Evolutionary conservation across 2,888 invertebrate genomes (phyloP).

Genomic region (Acholoe squamosa): DNA sequence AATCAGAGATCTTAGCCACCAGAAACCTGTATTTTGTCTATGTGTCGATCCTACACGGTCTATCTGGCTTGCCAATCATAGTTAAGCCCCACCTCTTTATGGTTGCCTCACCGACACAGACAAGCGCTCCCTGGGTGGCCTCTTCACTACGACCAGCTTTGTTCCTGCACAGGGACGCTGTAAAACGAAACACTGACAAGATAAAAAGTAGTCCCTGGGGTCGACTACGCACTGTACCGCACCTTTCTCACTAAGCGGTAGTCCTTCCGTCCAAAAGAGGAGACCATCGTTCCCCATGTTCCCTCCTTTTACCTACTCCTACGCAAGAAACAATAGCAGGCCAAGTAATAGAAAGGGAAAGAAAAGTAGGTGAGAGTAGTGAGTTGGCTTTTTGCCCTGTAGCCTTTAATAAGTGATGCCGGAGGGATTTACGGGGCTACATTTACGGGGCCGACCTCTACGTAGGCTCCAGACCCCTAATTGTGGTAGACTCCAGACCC

Average conservation of each 20-base stretch:
- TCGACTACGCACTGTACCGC: neutral
- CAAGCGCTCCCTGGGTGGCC: neutral
- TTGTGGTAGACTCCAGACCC: constrained; percentile 27
- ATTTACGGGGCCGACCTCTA: constrained; percentile 1
- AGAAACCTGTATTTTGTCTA: neutral
- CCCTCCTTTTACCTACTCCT: too few relatives aligned
- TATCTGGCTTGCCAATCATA: constrained; percentile 14
- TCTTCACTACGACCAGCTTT: constrained; percentile 26
- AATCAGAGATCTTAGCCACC: neutral
- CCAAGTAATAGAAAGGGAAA: neutral
- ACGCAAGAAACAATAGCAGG: neutral
- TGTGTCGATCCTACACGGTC: neutral
- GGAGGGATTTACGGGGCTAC: constrained; percentile 52
- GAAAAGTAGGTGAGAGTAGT: neutral
- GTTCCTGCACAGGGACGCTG: constrained; percentile 6
- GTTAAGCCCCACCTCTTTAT: neutral
- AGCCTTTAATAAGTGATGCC: constrained; percentile 19
- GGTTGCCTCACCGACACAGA: neutral
- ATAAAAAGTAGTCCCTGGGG: constrained; percentile 46
- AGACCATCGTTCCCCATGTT: neutral
- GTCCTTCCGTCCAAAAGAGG: constrained; percentile 36
- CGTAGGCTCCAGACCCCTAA: neutral
- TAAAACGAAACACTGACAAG: neutral
- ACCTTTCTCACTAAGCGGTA: constrained; percentile 4
- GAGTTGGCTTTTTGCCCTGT: neutral